A percentile compares a stretch with the other conserved stretches of the same genome.
These are phyloP conservation scores for Hemicentrotus pulcherrimus DNA, from an alignment of 35 echinoderm and acorn worm genomes.

Conservation along the genomic window DNA sequence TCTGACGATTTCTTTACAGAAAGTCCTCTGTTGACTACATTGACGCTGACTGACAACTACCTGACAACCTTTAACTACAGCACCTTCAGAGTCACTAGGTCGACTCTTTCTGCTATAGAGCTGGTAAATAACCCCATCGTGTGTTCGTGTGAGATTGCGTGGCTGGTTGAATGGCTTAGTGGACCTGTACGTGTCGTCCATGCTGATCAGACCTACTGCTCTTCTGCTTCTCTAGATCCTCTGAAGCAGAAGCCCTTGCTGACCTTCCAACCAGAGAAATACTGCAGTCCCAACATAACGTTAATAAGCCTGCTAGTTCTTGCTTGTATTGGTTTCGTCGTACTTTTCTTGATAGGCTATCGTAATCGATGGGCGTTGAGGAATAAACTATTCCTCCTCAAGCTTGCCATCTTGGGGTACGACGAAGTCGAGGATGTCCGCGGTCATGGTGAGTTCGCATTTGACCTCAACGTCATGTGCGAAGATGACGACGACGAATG, in stretches of 20 bases:
- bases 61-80: background rate
- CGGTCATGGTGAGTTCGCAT: background rate
- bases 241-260: background rate
- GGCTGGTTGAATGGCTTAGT: background rate
- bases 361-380: background rate
- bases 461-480: conserved; percentile 29
- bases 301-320: background rate
- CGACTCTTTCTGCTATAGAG: background rate
- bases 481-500: background rate
- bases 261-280: background rate
- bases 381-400: background rate
- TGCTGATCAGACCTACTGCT: background rate
- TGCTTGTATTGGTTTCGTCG: background rate
- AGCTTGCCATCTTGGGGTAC: background rate
- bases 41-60: background rate
- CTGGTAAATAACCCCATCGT: background rate
- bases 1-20: background rate
- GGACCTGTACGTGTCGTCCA: background rate
- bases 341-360: background rate
- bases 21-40: background rate
- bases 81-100: background rate
- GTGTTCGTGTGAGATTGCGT: background rate
- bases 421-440: background rate
- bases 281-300: background rate
- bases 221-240: background rate